These are phyloP conservation scores for Cartodere bifasciata DNA, from an alignment of 2,888 invertebrate species.

Conservation along the genomic window DNA sequence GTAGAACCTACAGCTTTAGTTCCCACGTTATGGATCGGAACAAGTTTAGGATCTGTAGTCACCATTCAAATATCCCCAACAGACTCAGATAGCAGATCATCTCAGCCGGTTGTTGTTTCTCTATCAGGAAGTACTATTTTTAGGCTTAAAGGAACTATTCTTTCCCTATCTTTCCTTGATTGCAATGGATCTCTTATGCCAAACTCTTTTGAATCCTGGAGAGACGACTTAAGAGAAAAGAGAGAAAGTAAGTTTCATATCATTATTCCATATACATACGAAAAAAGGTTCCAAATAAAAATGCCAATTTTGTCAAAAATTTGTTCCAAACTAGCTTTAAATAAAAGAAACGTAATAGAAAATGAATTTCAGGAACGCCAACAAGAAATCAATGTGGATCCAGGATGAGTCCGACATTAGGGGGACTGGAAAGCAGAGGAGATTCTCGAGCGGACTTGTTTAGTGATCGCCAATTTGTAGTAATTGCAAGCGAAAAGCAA, in stretches of 20 bases:
- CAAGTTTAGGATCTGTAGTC: constrained; percentile 90
- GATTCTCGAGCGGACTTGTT: constrained; percentile 35
- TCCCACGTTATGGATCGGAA: constrained; percentile 96
- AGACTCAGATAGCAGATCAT: constrained; percentile 65
- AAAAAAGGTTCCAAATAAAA: not conserved
- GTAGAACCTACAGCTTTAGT: constrained; percentile 68
- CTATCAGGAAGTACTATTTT: constrained; percentile 94
- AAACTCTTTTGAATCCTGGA: constrained; percentile 85
- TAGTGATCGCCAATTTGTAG: constrained; percentile 83
- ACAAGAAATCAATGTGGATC: constrained; percentile 50
- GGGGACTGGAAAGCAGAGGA: constrained; percentile 35
- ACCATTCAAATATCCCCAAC: constrained; percentile 80
- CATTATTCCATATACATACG: not conserved
- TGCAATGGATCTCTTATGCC: constrained; percentile 86
- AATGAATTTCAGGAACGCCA: constrained; percentile 40
- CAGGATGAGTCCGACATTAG: constrained; percentile 66
- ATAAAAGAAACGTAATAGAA: not conserved
- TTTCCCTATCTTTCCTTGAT: constrained; percentile 93
- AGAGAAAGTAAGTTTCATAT: constrained; percentile 29
- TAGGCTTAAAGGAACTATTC: constrained; percentile 88
- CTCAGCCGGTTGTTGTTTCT: constrained; percentile 78
- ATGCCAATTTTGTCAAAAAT: no score
- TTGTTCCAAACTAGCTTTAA: no score
- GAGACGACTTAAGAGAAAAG: constrained; percentile 65
- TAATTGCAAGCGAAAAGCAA: constrained; percentile 90